Base-by-base conservation (phyloP, 37 sponge, comb jelly and placozoan genomes). In the Halichondria panicea region DNA sequence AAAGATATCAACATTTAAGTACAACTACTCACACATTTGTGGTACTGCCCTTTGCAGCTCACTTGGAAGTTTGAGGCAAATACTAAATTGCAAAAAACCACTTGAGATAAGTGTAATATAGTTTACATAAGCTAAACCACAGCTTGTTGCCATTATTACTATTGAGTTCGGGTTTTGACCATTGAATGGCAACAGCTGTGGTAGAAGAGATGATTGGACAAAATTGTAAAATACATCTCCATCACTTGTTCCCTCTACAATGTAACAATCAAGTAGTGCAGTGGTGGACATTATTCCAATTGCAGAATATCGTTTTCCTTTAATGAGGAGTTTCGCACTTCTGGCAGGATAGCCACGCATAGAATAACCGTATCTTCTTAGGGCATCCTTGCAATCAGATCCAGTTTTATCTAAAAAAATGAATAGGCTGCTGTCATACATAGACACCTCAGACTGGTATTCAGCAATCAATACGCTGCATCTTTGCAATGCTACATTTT, bases 221-320 rank as follows among this genome's bases (percentile, higher is more conserved):
- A 65, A 65, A 35, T 65, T 9, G 34, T 65, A 65, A 65, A 65
- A 65, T 4, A 65, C 66, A 38, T 65, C 66, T 36, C 66, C 66
- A 65, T 65, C 34, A 4, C 28, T 40, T 35, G 66, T 39, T 36
- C 42, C 66, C 42, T 65, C 66, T 8, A 65, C 66, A 65, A 65
- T 22, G 22, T 58, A 58, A 13, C 50, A 48, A 13, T 48, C 50
- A 9, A 48, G 13, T 48, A 48, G 50, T 7, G 60, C 19, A 24
- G 24, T 58, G 15, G 25, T 58, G n/a, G 60, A 24, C 27, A 58
- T 12, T 11, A 22, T 22, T 21, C 60, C 60, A 58, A 58, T 58
- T n/a, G 60, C 60, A 24, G 27, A 58, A 21, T 24, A 58, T 22
- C 60, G 19, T 21, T 58, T 58, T 21, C 60, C 60, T 22, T 27